Evolutionary conservation across 2,888 invertebrate species (phyloP), one percentile per base, ranked within the genome.

Genomic region (Tinea trinotella): DNA sequence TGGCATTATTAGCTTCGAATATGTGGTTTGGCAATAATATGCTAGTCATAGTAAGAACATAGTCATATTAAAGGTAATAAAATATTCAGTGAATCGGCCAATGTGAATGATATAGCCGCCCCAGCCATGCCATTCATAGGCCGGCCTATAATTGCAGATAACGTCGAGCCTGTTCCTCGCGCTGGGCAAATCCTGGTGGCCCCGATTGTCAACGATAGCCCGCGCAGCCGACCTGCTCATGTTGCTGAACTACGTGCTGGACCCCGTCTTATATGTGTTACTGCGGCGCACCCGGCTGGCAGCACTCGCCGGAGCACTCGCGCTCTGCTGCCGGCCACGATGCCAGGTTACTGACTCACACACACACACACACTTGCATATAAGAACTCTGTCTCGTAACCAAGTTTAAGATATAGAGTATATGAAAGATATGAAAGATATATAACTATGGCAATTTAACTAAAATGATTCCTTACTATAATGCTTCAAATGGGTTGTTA

Each of bases 181-280:
- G 57, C 71, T 87, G 64, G 87, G 78, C 55, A 71, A 56, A 5
- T 0, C 53, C 4, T 36, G 61, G 49, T 74, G 80, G 73, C 56
- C 61, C 17, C 66, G 68, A 46, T 73, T 87, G 59, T 68, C 63
- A 19, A 64, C 64, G 30, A 68, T 85, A 30, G 88, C 90, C 57
- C 70, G 78, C 15, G 64, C 90, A 10, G 92, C 94, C 1, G 94
- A 95, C 70, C 73, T 93, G 55, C 83, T 94, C 56, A 90, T 95
- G 83, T 90, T 93, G 53, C 73, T 94, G 53, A 95, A 96, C 78
- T 95, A 95, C 74, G 91, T 93, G 22, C 87, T 94, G 58, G 93
- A 95, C 76, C 95, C 95, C 1, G 92, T 93, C 63, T 89, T 95
- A 54, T 95, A 95, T 75, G 94, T 95, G 52, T 82, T 94, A 20